phyloP scores from a whole-genome alignment of 2,888 invertebrate genomes.

The Halictus ligatus region DNA sequence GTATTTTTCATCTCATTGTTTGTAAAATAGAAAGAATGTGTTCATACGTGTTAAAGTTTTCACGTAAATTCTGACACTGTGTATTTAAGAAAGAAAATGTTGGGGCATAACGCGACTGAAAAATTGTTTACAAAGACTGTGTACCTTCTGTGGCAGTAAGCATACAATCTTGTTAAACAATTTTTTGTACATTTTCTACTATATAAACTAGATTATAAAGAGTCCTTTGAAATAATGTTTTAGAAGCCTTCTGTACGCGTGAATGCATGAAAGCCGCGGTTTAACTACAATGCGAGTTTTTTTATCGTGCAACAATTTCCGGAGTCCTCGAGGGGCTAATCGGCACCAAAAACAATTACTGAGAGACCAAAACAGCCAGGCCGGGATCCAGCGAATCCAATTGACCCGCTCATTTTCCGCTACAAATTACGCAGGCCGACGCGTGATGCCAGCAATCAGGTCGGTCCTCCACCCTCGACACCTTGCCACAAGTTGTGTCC shows the following conservation, averaged over 20 bases:
- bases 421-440: neutral
- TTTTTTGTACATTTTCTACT: neutral
- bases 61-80: neutral
- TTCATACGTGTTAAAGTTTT: neutral
- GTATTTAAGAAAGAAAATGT: neutral
- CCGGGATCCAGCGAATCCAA: neutral
- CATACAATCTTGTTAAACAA: neutral
- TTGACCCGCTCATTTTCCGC: neutral
- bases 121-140: no score
- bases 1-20: neutral
- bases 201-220: neutral
- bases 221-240: neutral
- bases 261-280: no score
- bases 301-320: neutral
- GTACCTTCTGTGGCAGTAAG: neutral
- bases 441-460: constrained; percentile 7
- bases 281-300: neutral
- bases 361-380: neutral
- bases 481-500: constrained; percentile 10
- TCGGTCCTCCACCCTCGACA: constrained; percentile 20
- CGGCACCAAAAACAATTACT: neutral
- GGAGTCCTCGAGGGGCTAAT: neutral
- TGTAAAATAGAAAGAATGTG: neutral
- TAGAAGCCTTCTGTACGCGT: no score
- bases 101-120: neutral